A percentile compares a stretch with the other conserved stretches of the same genome.
Evolutionary conservation across 2,113 vertebrate species (phyloP).

Genomic region (Psilopsiagon aymara): DNA sequence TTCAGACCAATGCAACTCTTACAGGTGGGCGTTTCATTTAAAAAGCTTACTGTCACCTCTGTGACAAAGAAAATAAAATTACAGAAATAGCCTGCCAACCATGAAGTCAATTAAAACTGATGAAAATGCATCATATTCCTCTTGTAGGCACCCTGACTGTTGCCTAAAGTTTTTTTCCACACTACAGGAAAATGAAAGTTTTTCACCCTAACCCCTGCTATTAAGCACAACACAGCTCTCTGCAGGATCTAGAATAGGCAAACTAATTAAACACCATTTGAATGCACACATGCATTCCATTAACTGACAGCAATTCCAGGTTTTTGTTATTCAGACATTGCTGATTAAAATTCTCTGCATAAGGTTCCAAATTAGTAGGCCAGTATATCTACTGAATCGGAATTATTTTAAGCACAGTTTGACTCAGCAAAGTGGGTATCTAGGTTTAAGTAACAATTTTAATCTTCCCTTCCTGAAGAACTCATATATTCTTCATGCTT

Average conservation of each 20-base stretch:
- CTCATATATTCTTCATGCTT: neutral
- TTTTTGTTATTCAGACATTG: neutral
- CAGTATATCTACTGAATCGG: neutral
- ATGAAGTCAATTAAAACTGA: neutral
- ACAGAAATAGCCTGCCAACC: neutral
- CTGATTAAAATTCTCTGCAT: slow-evolving; percentile 7
- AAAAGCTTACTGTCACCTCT: neutral
- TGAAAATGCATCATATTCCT: neutral
- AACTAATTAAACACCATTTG: neutral
- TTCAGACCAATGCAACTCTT: neutral
- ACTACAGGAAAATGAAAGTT: neutral
- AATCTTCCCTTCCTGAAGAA: neutral
- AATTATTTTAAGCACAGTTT: slow-evolving; percentile 26
- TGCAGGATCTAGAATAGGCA: neutral
- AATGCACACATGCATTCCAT: neutral
- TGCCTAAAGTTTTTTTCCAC: neutral
- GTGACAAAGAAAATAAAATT: neutral
- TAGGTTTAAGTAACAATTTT: neutral
- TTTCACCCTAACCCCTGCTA: neutral
- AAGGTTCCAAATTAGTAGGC: neutral
- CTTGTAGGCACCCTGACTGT: neutral
- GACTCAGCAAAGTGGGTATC: neutral
- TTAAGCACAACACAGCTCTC: neutral
- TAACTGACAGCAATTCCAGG: neutral
- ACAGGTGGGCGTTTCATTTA: neutral